phyloP scores from a whole-genome alignment of 2,113 vertebrate species.

The Brachypodius melanocephalos region DNA sequence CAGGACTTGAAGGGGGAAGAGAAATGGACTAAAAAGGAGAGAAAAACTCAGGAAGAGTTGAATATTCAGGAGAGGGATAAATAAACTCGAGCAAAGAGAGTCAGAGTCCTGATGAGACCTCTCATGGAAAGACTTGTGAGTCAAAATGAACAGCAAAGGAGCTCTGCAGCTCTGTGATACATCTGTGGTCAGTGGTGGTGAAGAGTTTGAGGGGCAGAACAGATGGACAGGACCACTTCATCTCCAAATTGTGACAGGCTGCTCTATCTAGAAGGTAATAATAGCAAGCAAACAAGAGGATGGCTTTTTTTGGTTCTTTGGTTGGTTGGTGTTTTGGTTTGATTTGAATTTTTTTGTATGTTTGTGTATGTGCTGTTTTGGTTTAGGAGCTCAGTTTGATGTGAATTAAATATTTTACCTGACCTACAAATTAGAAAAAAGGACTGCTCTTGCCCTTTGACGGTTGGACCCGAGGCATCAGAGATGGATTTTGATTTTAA shows the following conservation, averaged over 20 bases:
- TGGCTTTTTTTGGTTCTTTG: not conserved
- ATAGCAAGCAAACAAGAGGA: not conserved
- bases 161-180: not conserved
- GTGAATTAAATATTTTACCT: not conserved
- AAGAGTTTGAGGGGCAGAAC: not conserved
- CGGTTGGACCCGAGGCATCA: not conserved
- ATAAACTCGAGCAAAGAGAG: not conserved
- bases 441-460: not conserved
- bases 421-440: not conserved
- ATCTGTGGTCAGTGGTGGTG: not conserved
- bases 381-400: not conserved
- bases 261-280: not conserved
- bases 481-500: not conserved
- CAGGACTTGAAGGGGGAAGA: not conserved
- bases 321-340: accelerated
- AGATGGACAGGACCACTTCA: not conserved
- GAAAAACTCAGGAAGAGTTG: not conserved
- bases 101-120: not conserved
- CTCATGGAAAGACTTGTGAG: not conserved
- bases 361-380: not conserved
- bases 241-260: not conserved
- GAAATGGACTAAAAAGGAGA: not conserved
- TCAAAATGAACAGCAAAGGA: not conserved
- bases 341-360: not conserved
- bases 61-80: not conserved